Conservation (phyloP, 1,140 invertebrate genomes). For the Dreissena polymorpha region DNA sequence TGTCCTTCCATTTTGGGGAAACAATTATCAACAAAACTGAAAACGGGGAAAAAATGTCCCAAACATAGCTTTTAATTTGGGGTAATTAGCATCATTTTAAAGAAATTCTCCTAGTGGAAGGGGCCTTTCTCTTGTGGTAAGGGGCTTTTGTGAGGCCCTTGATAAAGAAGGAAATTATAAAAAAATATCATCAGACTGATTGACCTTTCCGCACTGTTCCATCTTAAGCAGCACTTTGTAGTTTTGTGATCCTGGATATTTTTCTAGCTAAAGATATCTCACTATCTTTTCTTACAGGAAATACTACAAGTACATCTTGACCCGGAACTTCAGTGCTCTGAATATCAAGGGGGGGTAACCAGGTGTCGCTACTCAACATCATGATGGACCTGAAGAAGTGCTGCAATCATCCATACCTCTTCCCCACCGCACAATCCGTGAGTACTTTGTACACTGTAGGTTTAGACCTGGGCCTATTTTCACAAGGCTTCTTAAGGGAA, state of each 20-base stretch:
- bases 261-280: no score
- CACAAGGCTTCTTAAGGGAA: no score
- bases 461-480: no score
- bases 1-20: no score
- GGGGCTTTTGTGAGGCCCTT: no score
- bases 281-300: conserved; percentile 83
- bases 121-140: no score
- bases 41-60: no score
- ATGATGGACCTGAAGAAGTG: conserved; percentile 99
- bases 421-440: conserved; percentile 89
- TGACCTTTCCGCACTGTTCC: background rate
- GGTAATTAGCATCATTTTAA: no score
- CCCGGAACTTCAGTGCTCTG: conserved; percentile 98
- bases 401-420: conserved; percentile 99
- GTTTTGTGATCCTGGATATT: background rate
- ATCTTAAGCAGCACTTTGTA: background rate
- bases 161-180: no score
- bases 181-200: background rate
- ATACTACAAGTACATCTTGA: conserved; percentile 99
- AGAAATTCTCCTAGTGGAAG: no score
- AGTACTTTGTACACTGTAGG: conserved; percentile 39
- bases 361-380: conserved; percentile 98
- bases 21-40: no score
- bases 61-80: no score
- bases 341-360: conserved; percentile 92